Conservation (phyloP, 2,113 vertebrate species). For the Silurus asotus region DNA sequence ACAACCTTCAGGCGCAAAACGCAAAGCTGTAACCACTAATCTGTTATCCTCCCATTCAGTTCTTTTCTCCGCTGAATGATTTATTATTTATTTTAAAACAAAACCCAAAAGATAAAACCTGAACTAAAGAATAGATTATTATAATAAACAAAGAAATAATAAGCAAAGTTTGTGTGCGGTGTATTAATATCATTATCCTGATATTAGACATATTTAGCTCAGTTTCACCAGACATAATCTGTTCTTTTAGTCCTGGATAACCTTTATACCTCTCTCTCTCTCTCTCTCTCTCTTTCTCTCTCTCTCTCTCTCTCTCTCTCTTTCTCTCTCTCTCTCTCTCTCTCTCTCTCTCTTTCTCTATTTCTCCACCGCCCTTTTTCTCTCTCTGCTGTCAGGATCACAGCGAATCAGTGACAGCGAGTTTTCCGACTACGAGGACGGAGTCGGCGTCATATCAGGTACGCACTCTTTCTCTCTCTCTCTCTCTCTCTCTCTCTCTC, state of each 20-base stretch:
- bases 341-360: background rate
- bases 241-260: background rate
- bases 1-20: too few species aligned
- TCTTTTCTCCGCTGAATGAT: too few species aligned
- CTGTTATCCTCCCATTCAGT: too few species aligned
- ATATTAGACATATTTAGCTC: background rate
- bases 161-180: background rate
- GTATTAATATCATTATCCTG: background rate
- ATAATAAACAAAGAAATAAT: background rate
- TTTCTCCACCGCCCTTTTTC: slow-evolving; percentile 2
- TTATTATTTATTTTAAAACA: too few species aligned
- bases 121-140: too few species aligned
- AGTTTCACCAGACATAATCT: background rate
- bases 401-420: slow-evolving; percentile 94
- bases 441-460: slow-evolving; percentile 92
- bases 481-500: background rate
- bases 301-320: slow-evolving; percentile 10
- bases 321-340: background rate
- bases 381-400: slow-evolving; percentile 74
- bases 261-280: background rate
- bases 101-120: too few species aligned
- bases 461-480: slow-evolving; percentile 33
- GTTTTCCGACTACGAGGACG: slow-evolving; percentile 94
- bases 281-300: background rate
- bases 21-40: too few species aligned